Percentiles rank a stretch among this genome's conserved stretches.
phyloP scores from a whole-genome alignment of 2,113 vertebrate species.

The Menura novaehollandiae region DNA sequence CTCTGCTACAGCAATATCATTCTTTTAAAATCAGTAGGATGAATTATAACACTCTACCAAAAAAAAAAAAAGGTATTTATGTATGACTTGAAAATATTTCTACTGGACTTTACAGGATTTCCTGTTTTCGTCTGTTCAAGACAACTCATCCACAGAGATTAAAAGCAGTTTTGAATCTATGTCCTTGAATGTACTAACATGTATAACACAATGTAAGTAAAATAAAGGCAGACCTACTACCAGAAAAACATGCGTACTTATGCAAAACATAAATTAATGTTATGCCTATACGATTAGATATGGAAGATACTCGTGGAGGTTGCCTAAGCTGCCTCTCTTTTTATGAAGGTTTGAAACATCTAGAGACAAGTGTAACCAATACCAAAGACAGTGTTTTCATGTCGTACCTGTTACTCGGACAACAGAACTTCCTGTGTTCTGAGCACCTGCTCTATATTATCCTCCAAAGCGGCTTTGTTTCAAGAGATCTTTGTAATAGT shows the following conservation, averaged over 20 bases:
- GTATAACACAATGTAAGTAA: neutral
- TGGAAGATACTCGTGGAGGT: neutral
- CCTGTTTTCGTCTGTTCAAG: neutral
- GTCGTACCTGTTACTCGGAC: neutral
- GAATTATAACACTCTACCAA: neutral
- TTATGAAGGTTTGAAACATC: neutral
- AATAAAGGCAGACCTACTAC: neutral
- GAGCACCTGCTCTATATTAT: neutral
- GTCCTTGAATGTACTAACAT: neutral
- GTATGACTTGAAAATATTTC: neutral
- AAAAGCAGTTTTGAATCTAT: neutral
- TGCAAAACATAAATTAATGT: neutral
- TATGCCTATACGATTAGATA: neutral
- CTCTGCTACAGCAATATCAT: neutral
- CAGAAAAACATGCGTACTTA: neutral
- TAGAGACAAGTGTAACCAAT: neutral
- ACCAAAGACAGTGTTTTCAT: neutral
- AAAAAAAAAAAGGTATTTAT: neutral
- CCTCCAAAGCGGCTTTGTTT: slow-evolving; percentile 27
- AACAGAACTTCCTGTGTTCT: neutral
- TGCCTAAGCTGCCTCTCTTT: neutral
- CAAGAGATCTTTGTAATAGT: neutral
- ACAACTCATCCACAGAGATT: neutral
- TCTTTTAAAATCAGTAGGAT: neutral
- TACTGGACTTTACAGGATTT: neutral